Conservation (phyloP, 1,140 invertebrate species). For the Wiebesia pumilae region DNA sequence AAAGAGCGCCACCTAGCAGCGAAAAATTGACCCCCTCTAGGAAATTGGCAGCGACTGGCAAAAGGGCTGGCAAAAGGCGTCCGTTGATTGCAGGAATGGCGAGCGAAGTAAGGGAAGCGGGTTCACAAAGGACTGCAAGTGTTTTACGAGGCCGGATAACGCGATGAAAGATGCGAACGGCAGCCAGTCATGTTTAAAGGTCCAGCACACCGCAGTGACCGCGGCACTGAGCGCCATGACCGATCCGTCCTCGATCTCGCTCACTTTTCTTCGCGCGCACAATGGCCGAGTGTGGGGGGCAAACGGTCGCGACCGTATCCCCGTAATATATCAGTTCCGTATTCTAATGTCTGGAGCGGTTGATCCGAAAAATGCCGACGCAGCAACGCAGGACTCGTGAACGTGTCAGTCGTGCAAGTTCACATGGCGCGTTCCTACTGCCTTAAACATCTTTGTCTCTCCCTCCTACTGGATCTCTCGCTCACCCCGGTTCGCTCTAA, state of each 20-base stretch:
- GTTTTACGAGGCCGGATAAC: slow-evolving; percentile 63
- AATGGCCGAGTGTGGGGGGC: slow-evolving; percentile 40
- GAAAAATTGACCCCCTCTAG: too few relatives aligned
- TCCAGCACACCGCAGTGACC: slow-evolving; percentile 34
- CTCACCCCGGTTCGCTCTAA: too few relatives aligned
- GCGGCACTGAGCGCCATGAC: slow-evolving; percentile 41
- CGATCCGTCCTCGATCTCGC: slow-evolving; percentile 53
- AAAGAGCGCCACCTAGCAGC: neutral
- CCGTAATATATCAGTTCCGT: slow-evolving; percentile 65
- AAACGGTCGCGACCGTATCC: slow-evolving; percentile 24
- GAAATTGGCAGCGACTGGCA: neutral
- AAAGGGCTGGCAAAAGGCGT: neutral
- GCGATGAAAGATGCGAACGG: slow-evolving; percentile 63
- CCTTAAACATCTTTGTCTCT: too few relatives aligned
- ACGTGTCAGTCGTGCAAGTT: slow-evolving; percentile 30
- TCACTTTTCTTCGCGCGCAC: slow-evolving; percentile 56
- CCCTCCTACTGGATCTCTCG: neutral
- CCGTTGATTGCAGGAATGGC: neutral
- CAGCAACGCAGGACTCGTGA: slow-evolving; percentile 40
- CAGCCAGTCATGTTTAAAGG: slow-evolving; percentile 61
- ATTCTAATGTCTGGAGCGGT: slow-evolving; percentile 65
- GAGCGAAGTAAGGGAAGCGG: neutral
- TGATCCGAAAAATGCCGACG: slow-evolving; percentile 66
- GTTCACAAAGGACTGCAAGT: slow-evolving; percentile 39
- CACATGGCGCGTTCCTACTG: neutral